Evolutionary conservation across 2,113 vertebrate genomes (phyloP), one percentile per base, ranked within the genome.

Genomic region (Brachyistius frenatus): DNA sequence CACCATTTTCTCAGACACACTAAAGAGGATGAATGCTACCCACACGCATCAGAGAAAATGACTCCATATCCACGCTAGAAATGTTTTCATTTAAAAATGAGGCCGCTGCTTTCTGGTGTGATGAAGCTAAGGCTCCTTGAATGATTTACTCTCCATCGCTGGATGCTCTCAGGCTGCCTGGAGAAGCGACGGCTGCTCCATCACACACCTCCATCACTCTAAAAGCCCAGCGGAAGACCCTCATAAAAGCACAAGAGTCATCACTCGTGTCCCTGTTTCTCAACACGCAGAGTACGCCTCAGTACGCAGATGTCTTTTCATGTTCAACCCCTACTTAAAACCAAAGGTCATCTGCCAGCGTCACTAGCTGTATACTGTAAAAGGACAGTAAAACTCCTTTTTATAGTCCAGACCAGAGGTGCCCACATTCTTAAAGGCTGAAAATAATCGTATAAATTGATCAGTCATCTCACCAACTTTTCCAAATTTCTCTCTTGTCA

Each of bases 81-180:
- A 76, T 84, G 57, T 69, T 89, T 88, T 88, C 58, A 80, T 89
- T 88, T 82, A 11, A 78, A 83, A 86, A 82, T 56, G 53, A 65
- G 73, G 73, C 63, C 32, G 46, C 76, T 85, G 47, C 30, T 77
- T 75, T 80, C 68, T 60, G 50, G 53, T 32, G 56, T 46, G 69
- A 78, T 80, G 73, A 76, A 65, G 70, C 56, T 54, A 47, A 69
- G 63, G 58, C 52, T 14, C 13, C 30, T 70, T 66, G 54, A 88
- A 79, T 83, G 87, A 86, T 96, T 95, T 94, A 96, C 94, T 86
- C 94, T 87, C 93, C 93, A 94, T 95, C 94, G 94, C 95, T 96
- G 83, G 49, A 96, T 92, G 92, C 92, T 95, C 66, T 94, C 88
- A 65, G 94, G 94, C 62, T 95, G 95, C 58, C 83, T 93, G 55